Evolutionary conservation across 2,888 invertebrate genomes (phyloP).

Genomic region (Hydrotaea diabolus): DNA sequence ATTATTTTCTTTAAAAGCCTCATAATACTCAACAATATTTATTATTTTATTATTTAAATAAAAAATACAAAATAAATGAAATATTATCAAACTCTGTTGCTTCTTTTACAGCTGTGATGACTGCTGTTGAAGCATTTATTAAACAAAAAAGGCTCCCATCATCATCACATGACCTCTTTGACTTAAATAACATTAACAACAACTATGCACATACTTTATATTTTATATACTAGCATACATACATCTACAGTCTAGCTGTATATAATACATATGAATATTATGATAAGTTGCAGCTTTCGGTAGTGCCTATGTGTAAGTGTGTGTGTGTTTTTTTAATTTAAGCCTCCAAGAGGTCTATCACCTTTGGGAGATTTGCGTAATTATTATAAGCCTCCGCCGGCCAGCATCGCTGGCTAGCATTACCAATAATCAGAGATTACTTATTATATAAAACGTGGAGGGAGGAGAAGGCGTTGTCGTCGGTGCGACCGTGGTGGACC

Average conservation of each 20-base stretch:
- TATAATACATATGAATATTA: conserved; percentile 1
- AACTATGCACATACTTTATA: conserved; percentile 31
- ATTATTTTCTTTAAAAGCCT: neutral
- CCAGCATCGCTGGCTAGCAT: neutral
- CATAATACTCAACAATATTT: conserved; percentile 28
- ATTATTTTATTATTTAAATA: conserved; percentile 48
- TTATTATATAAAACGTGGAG: conserved; percentile 4
- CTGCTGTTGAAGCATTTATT: too few relatives aligned
- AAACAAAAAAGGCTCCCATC: conserved; percentile 57
- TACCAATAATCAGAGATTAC: conserved; percentile 49
- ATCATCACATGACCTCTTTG: conserved; percentile 63
- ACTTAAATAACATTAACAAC: conserved; percentile 47
- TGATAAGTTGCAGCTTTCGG: neutral
- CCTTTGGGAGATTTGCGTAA: conserved; percentile 65
- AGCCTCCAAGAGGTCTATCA: conserved; percentile 62
- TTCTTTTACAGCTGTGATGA: too few relatives aligned
- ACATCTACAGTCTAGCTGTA: conserved; percentile 24
- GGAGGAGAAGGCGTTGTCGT: neutral
- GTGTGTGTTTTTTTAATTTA: conserved; percentile 38
- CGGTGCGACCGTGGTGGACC: neutral
- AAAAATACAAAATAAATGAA: conserved; percentile 19
- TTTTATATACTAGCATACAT: neutral
- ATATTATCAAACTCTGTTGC: too few relatives aligned
- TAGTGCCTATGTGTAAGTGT: neutral
- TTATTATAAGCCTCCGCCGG: conserved; percentile 56